phyloP scores from a whole-genome alignment of 2,797 vertebrate species.

The Scyliorhinus canicula region DNA sequence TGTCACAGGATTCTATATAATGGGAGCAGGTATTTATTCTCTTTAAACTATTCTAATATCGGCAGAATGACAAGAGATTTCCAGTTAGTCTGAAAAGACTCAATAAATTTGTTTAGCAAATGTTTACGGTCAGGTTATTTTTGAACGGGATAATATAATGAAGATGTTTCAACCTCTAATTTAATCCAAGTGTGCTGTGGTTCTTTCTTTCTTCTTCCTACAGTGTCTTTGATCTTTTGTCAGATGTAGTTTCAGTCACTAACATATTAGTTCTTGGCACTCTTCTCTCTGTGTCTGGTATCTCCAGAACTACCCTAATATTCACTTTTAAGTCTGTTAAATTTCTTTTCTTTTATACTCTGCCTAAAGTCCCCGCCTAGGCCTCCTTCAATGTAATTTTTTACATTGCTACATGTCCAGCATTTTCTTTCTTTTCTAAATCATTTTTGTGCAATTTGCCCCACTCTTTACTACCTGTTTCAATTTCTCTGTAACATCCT shows the following conservation, averaged over 20 bases:
- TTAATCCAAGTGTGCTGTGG: neutral
- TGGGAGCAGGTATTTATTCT: neutral
- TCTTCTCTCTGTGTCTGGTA: neutral
- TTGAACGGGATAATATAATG: neutral
- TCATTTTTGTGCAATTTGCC: neutral
- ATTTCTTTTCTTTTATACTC: neutral
- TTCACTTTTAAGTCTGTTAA: neutral
- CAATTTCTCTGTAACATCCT: neutral
- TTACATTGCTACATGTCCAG: neutral
- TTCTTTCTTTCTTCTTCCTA: neutral
- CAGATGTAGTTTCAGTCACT: slow-evolving; percentile 24
- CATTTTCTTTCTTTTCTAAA: neutral
- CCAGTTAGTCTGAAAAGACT: neutral
- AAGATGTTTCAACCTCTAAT: slow-evolving; percentile 26
- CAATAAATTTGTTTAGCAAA: slow-evolving; percentile 28
- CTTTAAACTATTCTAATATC: neutral
- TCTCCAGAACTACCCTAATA: neutral
- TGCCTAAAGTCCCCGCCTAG: neutral
- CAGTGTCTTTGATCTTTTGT: neutral
- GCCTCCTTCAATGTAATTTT: neutral
- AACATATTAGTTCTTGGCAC: neutral
- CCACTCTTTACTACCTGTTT: neutral
- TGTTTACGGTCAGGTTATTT: neutral
- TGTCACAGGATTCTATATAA: neutral
- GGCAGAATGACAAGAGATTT: neutral